A percentile compares a stretch with the other conserved stretches of the same genome.
Conservation (phyloP, 2,888 invertebrate genomes). For the Eilema depressum region DNA sequence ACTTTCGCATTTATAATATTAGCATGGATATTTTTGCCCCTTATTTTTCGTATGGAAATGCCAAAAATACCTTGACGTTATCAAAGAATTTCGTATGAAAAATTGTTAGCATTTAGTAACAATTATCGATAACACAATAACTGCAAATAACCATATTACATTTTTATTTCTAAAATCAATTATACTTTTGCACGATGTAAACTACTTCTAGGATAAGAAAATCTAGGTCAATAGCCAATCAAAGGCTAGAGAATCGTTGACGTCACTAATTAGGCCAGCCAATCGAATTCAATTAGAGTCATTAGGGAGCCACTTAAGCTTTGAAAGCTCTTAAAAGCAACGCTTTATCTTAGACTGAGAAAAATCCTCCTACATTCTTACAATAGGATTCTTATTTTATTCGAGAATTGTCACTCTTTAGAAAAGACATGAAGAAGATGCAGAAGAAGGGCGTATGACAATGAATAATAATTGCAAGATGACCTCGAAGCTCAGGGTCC, state of each 20-base stretch:
- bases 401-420: background rate
- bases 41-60: background rate
- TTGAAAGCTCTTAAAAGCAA: slow-evolving; percentile 19
- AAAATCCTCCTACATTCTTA: background rate
- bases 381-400: background rate
- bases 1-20: too few relatives aligned
- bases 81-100: background rate
- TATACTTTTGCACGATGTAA: background rate
- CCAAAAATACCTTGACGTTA: background rate
- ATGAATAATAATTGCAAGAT: too few relatives aligned
- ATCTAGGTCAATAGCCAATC: slow-evolving; percentile 41
- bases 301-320: slow-evolving; percentile 37
- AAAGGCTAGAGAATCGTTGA: slow-evolving; percentile 24
- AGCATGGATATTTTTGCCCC: background rate
- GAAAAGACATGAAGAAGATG: too few relatives aligned
- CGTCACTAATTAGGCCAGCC: slow-evolving; percentile 37
- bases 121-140: background rate
- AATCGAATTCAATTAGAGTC: slow-evolving; percentile 42
- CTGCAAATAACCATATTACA: background rate
- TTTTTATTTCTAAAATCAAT: background rate
- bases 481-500: too few relatives aligned
- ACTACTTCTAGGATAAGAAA: slow-evolving; percentile 7
- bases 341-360: slow-evolving; percentile 11
- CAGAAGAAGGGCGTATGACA: too few relatives aligned
- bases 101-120: background rate